A percentile compares a stretch with the other conserved stretches of the same genome.
These are phyloP conservation scores for Leptopilina myrica DNA, from an alignment of 2,888 invertebrate species.

Conservation along the genomic window DNA sequence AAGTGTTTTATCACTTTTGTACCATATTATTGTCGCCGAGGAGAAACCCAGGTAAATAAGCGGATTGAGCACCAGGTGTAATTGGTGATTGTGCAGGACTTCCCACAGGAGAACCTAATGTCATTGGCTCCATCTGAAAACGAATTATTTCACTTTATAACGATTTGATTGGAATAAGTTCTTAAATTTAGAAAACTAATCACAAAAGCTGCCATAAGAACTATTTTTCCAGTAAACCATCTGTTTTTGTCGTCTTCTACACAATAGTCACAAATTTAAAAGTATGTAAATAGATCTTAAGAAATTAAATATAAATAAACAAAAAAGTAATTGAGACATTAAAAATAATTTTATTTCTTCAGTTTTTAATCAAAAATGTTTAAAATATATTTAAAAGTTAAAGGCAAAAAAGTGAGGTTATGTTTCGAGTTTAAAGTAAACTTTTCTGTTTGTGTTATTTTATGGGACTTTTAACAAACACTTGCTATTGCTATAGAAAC, in stretches of 20 bases:
- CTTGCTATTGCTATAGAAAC: not conserved
- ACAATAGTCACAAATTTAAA: too few relatives aligned
- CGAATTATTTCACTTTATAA: not conserved
- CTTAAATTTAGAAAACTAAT: not conserved
- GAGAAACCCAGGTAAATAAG: slow-evolving; percentile 87
- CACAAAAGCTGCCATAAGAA: not conserved
- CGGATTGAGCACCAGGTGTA: slow-evolving; percentile 81
- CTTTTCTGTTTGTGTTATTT: not conserved
- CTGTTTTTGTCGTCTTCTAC: too few relatives aligned
- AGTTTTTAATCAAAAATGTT: not conserved
- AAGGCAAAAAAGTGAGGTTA: slow-evolving; percentile 6
- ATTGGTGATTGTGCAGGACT: slow-evolving; percentile 87
- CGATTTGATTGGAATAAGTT: not conserved
- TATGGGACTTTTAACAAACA: not conserved
- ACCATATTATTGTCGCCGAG: slow-evolving; percentile 84
- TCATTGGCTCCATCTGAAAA: slow-evolving; percentile 88
- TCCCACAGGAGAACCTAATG: slow-evolving; percentile 81
- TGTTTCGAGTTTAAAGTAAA: not conserved
- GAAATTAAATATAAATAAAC: too few relatives aligned
- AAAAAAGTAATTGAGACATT: too few relatives aligned
- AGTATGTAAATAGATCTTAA: too few relatives aligned
- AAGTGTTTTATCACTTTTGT: slow-evolving; percentile 44
- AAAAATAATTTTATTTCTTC: too few relatives aligned
- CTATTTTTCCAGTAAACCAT: too few relatives aligned
- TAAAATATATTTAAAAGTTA: not conserved